Base-by-base conservation (phyloP, 2,113 vertebrate species). In the Scopus umbretta region DNA sequence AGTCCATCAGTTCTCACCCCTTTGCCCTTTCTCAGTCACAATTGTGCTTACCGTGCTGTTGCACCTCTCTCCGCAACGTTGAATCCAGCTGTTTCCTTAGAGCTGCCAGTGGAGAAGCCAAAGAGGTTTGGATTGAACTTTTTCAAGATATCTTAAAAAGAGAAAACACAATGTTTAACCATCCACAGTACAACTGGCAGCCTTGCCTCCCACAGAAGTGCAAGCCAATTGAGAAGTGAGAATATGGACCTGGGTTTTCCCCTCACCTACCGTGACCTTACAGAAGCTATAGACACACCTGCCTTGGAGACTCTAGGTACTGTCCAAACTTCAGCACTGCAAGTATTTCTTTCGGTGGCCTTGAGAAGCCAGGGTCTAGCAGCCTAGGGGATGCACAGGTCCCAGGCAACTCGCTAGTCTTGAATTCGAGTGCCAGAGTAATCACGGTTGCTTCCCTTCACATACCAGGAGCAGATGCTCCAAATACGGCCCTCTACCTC, bases 81-180 rank as follows among this genome's bases (percentile, higher is more conserved):
- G 89, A 99, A 99, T 50, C 98, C 98, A 21, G 96, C 98, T 25
- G 94, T 97, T 21, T 25, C 22, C 76, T 87, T 94, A 26, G 91
- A 92, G 38, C 27, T 87, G 9, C 99, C 98, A 6, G 91, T 97
- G 58, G 99, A 99, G 90, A 98, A 98, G 73, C 99, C 99, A 34
- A 97, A 95, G 85, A 99, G 85, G 32, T 96, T 61, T 4, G 99
- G 98, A 87, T 98, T 99, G 97, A 99, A 99, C 96, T 98, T 99
- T 98, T 98, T 99, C 63, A 99, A 94, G 85, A 99, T 99, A 82
- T 99, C 99, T 99, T 95, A 80, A 92, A 96, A 42, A 87, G 30
- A 96, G n/a, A 53, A 75, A 32, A 10, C 43, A 76, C 47, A 34
- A 2, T 13, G 25, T 74, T 92, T 61, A 93, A 27, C 14, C 20